Base-by-base conservation (phyloP, 2,113 vertebrate genomes). In the Aleadryas rufinucha region DNA sequence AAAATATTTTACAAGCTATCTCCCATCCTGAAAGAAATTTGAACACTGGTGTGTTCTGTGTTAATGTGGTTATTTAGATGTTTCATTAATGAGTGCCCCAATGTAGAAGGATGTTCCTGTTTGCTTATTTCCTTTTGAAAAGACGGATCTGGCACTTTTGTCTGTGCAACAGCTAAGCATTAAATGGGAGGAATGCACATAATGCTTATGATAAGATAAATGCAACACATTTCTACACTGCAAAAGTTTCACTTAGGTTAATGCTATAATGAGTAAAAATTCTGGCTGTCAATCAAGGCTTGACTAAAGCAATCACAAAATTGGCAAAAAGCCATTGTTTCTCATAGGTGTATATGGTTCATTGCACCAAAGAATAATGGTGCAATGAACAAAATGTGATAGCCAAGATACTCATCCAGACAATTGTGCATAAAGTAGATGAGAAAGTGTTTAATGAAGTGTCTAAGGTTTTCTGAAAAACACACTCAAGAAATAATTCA, bases 291-390 rank as follows among this genome's bases (percentile, higher is more conserved):
- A 80, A 20, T 79, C 4, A 22, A 44, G 4, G 13, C 41, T 77
- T 82, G 39, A 66, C 8, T 74, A 64, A 77, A 64, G 8, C 4
- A 31, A 70, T 41, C 5, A 69, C 42, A 80, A 85, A 64, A 31
- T 1, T 1, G 0, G 5, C 15, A 82, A 81, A 80, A 75, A n/a
- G 4, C 1, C 5, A 4, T 71, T 47, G 4, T 49, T 60, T 85
- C 77, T 79, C 65, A 8, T 14, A 78, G 30, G 2, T 71, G 6
- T 3, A 7, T 57, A 45, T 30, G 30, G 63, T 30, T 77, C 6
- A 47, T 53, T 49, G 10, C 33, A 63, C 26, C 20, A 61, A 69
- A 65, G 52, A 61, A 10, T 81, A 89, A 89, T 20, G 23, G 1
- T 47, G 13, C 6, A 66, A 42, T 30, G 27, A 45, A 81, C 24